These are phyloP conservation scores for Chironomus riparius DNA, from an alignment of 2,888 invertebrate species.

Conservation along the genomic window DNA sequence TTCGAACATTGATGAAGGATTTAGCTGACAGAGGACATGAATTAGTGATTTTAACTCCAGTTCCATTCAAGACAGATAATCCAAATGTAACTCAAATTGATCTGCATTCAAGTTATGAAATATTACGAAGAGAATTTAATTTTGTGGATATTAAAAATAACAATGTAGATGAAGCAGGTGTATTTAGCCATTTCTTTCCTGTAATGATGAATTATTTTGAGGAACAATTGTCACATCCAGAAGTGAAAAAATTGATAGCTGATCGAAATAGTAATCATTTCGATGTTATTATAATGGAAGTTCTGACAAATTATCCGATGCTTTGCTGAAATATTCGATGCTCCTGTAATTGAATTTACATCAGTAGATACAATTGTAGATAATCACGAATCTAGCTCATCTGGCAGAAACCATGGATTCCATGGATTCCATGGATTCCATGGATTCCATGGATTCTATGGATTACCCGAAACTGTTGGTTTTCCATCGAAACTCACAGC, in stretches of 20 bases:
- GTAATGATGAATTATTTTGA: slow-evolving; percentile 30
- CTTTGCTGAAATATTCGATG: slow-evolving; percentile 32
- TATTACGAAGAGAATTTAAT: neutral
- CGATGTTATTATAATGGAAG: slow-evolving; percentile 34
- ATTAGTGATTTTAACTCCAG: neutral
- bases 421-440: no score
- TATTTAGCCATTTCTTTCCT: neutral
- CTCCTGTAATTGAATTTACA: slow-evolving; percentile 31
- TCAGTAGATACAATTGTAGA: slow-evolving; percentile 35
- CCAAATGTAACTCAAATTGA: slow-evolving; percentile 10
- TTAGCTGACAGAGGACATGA: slow-evolving; percentile 38
- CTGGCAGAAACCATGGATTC: slow-evolving; percentile 30
- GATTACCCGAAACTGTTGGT: no score
- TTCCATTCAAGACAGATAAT: neutral
- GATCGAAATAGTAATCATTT: slow-evolving; percentile 31
- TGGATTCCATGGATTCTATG: no score
- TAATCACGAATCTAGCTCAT: no score
- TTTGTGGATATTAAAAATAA: neutral
- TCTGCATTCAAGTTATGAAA: neutral
- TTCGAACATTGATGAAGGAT: slow-evolving; percentile 35
- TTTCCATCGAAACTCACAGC: no score
- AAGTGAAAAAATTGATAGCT: slow-evolving; percentile 32
- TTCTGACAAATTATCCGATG: slow-evolving; percentile 29
- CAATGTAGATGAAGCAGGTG: neutral
- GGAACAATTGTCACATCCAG: slow-evolving; percentile 28